Base-by-base conservation (phyloP, 2,888 invertebrate species). In the Caenorhabditis macrosperma region DNA sequence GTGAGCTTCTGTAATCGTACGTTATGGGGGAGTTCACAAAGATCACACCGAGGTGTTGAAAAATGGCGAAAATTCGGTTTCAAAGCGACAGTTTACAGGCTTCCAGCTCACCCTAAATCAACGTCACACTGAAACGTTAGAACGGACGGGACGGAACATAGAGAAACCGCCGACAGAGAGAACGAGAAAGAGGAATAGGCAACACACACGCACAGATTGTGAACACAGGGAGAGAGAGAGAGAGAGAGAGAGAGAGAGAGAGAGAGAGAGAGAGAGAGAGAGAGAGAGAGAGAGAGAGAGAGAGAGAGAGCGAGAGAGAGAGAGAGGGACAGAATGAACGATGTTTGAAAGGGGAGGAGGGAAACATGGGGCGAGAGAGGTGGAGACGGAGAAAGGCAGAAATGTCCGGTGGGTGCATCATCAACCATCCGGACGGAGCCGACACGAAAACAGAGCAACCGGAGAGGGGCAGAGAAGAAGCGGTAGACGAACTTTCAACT, bases 371-470 rank as follows among this genome's bases (percentile, higher is more conserved):
- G 15, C 38, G 33, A 20, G 30, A 10, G 33, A 10, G 33, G 57
- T 3, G 38, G 24, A 33, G 20, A 38, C n/a, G 12, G 33, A 38
- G 33, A 17, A 15, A 22, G 17, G 22, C 35, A 6, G 22, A 59
- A 59, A 59, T 24, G 24, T 35, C 35, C 57, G 38, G 38, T 33
- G 17, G 38, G 57, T 50, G 26, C 50, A 50, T 50, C 50, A 50
- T 26, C 50, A 24, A n/a, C n/a, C n/a, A n/a, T n/a, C n/a, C n/a
- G n/a, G n/a, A n/a, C n/a, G n/a, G n/a, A n/a, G n/a, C n/a, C n/a
- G n/a, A n/a, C 50, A 22, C 4, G 2, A 22, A 2, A 6, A 48
- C 12, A 6, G 15, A 10, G 44, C 9, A 44, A n/a, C 4, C 22
- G 46, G 15, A 22, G 7, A 6, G 22, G 15, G 46, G 20, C 2